Conservation (phyloP, 2,797 vertebrate genomes). For the Scomberomorus guttatus region DNA sequence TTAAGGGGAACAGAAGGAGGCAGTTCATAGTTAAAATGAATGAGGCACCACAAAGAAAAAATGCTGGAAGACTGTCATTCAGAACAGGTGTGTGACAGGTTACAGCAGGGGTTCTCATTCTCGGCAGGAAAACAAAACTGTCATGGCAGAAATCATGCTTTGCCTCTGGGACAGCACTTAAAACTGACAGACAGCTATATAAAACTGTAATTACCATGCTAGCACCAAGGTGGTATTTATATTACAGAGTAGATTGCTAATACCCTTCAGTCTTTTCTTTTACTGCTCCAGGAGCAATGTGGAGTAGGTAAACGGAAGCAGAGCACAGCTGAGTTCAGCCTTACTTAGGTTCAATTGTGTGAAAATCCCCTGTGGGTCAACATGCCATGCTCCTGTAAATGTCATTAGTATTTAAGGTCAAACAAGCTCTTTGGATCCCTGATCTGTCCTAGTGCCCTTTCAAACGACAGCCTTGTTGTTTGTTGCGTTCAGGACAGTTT, state of each 20-base stretch:
- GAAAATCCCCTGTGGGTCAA: conserved; percentile 83
- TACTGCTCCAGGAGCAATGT: conserved; percentile 21
- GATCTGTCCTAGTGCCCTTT: conserved; percentile 49
- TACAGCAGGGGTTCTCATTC: conserved; percentile 35
- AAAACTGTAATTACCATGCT: conserved; percentile 68
- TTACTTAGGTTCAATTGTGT: conserved; percentile 72
- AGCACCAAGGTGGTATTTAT: conserved; percentile 65
- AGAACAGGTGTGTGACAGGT: conserved; percentile 55
- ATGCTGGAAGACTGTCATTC: conserved; percentile 27
- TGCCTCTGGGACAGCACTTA: conserved; percentile 56
- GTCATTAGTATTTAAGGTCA: conserved; percentile 81
- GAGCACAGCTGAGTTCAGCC: conserved; percentile 58
- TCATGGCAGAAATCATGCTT: conserved; percentile 42
- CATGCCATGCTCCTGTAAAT: conserved; percentile 74
- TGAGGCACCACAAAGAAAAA: conserved; percentile 17
- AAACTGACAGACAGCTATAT: conserved; percentile 59
- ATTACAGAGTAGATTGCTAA: conserved; percentile 67
- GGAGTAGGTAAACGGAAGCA: conserved; percentile 52
- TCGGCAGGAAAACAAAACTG: conserved; percentile 30
- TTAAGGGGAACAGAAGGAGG: not conserved
- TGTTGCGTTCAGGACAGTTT: conserved; percentile 26
- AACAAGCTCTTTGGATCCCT: conserved; percentile 53
- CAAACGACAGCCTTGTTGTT: conserved; percentile 1
- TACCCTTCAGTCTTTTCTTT: conserved; percentile 54
- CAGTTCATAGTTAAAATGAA: conserved; percentile 25